A percentile compares a stretch with the other conserved stretches of the same genome.
phyloP scores from a whole-genome alignment of 2,797 vertebrate species.

The Notoglanidium macrostoma region DNA sequence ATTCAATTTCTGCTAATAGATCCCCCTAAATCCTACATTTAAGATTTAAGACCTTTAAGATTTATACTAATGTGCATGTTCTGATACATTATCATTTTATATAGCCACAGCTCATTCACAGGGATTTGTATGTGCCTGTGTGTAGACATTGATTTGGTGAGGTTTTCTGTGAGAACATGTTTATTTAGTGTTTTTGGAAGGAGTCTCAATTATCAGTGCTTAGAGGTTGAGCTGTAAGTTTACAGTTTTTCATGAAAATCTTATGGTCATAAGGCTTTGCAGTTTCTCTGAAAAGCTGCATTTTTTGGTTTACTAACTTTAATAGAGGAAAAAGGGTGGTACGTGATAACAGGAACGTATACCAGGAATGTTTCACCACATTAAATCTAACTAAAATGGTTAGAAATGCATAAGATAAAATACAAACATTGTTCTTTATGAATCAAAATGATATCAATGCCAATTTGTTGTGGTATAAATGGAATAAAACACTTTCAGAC shows the following conservation, averaged over 20 bases:
- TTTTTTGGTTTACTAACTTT: not conserved
- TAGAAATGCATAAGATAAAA: not conserved
- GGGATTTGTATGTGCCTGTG: not conserved
- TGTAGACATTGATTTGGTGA: not conserved
- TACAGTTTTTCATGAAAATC: not conserved
- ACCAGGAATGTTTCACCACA: not conserved
- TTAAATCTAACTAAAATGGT: not conserved
- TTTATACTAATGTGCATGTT: not conserved
- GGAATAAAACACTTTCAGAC: not conserved
- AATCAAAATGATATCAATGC: not conserved
- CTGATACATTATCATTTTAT: not conserved
- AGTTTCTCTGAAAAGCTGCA: not conserved
- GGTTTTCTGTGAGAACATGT: not conserved
- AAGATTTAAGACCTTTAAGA: not conserved
- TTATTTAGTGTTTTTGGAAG: not conserved
- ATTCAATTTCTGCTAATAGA: too few species aligned
- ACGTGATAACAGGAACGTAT: not conserved
- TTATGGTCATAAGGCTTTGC: not conserved
- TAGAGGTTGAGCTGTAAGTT: not conserved
- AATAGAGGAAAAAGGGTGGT: not conserved
- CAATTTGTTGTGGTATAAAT: not conserved
- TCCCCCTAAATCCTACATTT: too few species aligned
- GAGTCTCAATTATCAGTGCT: not conserved
- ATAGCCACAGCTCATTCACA: not conserved
- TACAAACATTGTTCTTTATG: not conserved